Evolutionary conservation across 2,888 invertebrate species (phyloP), one percentile per base, ranked within the genome.

Genomic region (Mythimna vitellina): DNA sequence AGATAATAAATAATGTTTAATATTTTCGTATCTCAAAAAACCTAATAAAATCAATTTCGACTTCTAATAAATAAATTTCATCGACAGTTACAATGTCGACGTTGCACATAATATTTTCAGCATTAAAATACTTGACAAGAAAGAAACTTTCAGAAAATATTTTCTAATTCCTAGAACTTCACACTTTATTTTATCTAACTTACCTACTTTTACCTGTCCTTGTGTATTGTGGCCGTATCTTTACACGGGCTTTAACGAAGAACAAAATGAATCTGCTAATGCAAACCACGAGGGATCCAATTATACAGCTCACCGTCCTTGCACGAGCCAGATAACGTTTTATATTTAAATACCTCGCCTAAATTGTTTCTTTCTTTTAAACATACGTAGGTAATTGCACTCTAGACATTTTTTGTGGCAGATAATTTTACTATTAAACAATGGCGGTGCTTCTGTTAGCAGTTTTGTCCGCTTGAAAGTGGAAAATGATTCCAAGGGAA

Each of bases 231-330:
- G 49, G 25, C 20, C 75, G 1, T n/a, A 57, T 49, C 78, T 58
- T 73, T 73, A 73, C 56, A 35, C 63, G 35, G 38, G 58, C 51
- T 69, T 70, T 56, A 71, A 69, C 79, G 56, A 67, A 70, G 84
- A 82, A 86, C 89, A 87, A 89, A 51, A 88, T 87, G 87, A 83
- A 88, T 86, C 86, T 83, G 77, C 82, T 90, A 89, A 90, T 88
- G 86, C 88, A 86, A 77, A 70, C 85, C 83, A 71, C 86, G 68
- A 83, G 84, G 81, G 83, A 67, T 75, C 85, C 87, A 90, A 88
- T 90, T 91, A 90, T 75, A 68, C 70, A 70, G 73, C 73, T 74
- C 53, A 61, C 68, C 65, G 58, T 58, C 63, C 66, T 58, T 65
- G 51, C 65, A 14, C 35, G 29, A 32, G n/a, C 56, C 25, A 74